Base-by-base conservation (phyloP, 2,888 invertebrate genomes). In the Fissipunctia ypsillon region DNA sequence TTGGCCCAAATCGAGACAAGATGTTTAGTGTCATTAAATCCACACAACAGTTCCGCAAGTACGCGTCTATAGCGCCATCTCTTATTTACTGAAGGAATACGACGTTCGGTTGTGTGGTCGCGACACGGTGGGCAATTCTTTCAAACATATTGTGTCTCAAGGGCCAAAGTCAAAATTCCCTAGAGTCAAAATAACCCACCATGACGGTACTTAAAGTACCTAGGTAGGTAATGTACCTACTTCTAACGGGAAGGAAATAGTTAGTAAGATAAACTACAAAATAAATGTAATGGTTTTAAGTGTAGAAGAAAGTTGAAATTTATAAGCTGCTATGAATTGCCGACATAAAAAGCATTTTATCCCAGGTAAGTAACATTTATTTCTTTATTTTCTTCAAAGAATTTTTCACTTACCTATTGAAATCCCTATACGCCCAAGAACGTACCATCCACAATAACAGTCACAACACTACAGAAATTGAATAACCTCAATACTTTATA, bases 401-500 rank as follows among this genome's bases (percentile, higher is more conserved):
- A 35, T 28, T 25, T 41, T 45, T 16, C 38, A 38, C 28, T n/a
- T 43, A 45, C 14, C 7, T 35, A 38, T 22, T 12, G 9, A 41
- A 70, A 64, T 63, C 31, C 43, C 22, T 52, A 16, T 12, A 54
- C 16, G 16, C 14, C 7, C 6, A 65, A 50, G 38, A 74, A 56
- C 16, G 19, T 28, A 50, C 22, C 12, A 41, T 48, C 12, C 14
- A 9, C 54, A 35, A 68, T 38, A 75, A 75, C 50, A 52, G 65
- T 56, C 60, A 50, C 43, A 67, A 71, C 45, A 77, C 78, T 63
- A 57, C 63, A 67, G n/a, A 74, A 74, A 78, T 80, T 63, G 69
- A 73, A 73, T 78, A 81, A 59, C 60, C 74, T 80, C 76, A 78
- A 69, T 61, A 76, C 67, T 74, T 85, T 81, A 85, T 73, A 80